Evolutionary conservation across 1,140 invertebrate genomes (phyloP).

Genomic region (Dolichoris vasculosae): DNA sequence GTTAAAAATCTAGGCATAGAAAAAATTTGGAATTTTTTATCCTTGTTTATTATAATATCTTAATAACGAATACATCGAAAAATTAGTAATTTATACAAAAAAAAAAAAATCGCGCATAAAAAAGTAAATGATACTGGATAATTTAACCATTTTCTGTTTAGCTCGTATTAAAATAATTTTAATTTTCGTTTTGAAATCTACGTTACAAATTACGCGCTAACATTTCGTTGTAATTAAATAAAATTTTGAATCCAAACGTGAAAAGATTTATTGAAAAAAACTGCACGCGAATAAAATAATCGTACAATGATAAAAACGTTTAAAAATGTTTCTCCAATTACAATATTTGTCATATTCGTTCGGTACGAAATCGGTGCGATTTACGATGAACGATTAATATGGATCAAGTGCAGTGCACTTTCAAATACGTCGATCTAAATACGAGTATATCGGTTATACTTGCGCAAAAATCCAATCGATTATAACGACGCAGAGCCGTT

Average conservation of each 20-base stretch:
- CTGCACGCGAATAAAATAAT: background rate
- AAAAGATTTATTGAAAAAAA: background rate
- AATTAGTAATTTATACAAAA: no score
- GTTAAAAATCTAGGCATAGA: background rate
- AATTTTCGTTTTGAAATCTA: no score
- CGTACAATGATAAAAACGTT: background rate
- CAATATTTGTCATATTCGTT: background rate
- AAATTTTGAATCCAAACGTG: no score
- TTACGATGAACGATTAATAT: background rate
- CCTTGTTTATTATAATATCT: no score
- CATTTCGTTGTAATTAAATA: no score
- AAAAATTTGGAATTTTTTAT: background rate
- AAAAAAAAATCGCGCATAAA: no score
- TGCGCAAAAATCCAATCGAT: conserved; percentile 2
- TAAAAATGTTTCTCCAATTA: background rate
- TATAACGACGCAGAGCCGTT: background rate
- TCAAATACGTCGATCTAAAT: background rate
- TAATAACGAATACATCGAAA: no score
- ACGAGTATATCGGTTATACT: background rate
- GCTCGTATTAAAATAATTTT: no score
- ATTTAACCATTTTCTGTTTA: no score
- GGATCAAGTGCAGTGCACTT: background rate
- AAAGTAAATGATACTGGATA: no score
- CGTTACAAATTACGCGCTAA: no score
- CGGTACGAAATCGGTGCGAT: background rate